Conservation (phyloP, 2,113 vertebrate genomes). For the Chaetorhynchus papuensis region DNA sequence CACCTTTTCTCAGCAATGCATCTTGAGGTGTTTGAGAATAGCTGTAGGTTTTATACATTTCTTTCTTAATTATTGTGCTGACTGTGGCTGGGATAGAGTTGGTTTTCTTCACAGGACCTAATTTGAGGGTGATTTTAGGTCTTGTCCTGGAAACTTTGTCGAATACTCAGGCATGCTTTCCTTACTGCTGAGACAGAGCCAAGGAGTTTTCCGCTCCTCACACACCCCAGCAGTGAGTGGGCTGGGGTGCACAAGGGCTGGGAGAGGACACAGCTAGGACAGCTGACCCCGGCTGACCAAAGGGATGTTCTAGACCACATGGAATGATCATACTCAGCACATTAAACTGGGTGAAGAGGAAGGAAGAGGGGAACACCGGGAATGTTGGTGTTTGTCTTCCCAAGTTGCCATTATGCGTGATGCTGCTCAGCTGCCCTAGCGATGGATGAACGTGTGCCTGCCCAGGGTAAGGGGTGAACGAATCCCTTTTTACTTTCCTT, state of each 20-base stretch:
- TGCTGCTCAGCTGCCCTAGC: background rate
- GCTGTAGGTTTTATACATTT: background rate
- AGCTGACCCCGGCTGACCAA: background rate
- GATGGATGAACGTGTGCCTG: background rate
- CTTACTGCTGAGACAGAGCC: background rate
- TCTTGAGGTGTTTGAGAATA: background rate
- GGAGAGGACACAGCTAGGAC: background rate
- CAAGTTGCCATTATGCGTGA: rapidly evolving
- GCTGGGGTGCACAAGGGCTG: background rate
- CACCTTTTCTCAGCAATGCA: background rate
- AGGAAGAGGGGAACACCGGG: background rate
- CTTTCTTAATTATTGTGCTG: background rate
- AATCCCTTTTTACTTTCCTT: background rate
- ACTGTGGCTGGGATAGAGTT: background rate
- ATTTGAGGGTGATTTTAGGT: rapidly evolving
- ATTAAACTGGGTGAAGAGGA: background rate
- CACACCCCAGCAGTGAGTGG: rapidly evolving
- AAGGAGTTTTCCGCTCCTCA: background rate
- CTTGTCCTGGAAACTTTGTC: background rate
- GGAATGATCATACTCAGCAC: background rate
- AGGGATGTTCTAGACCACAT: background rate
- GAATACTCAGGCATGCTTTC: background rate
- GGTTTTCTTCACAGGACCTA: background rate
- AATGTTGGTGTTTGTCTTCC: background rate
- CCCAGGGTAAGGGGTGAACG: background rate